Base-by-base conservation (phyloP, 1,140 invertebrate genomes). In the Tribolium madens region DNA sequence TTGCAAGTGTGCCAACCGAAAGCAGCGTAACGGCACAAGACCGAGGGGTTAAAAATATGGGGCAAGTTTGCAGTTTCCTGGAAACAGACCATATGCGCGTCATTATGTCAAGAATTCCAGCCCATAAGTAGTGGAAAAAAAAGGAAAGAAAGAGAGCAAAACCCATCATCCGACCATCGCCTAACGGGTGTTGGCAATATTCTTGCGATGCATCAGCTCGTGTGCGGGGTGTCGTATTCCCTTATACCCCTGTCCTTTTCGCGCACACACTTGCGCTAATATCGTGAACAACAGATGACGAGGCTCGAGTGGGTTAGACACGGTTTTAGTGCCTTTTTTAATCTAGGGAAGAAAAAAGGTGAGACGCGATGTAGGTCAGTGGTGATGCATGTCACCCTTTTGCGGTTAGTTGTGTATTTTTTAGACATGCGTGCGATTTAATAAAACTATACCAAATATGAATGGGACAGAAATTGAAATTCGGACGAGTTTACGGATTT, bases 41-140 rank as follows among this genome's bases (percentile, higher is more conserved):
- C 21, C 21, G 52, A 47, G 52, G 52, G 53, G 42, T 75, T 64
- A 36, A 76, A 68, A 70, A 76, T 76, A 48, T 76, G 53, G 75
- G 75, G 53, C 75, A 69, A 70, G 17, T 76, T 76, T 71, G 75
- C 75, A 76, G 75, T 76, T 76, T 76, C 75, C 75, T 76, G 75
- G 64, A 76, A 70, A 76, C 64, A 17, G 64, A 57, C 70, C 75
- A 76, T 76, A 71, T 76, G 75, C 48, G 48, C 64, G 18, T 76
- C 75, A 70, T 76, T 76, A 76, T 76, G 21, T 70, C 26, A 31
- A 73, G 26, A 53, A 73, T 42, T 17, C 26, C 57, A 33, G 50
- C 10, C 70, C 70, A 50, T 71, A 46, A 14, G 46, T 26, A 12
- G 17, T 4, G 13, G 42, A 48, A 71, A 50, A 50, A 70, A 72